These are phyloP conservation scores for Aptenodytes patagonicus DNA, from an alignment of 2,113 vertebrate species.

Conservation along the genomic window DNA sequence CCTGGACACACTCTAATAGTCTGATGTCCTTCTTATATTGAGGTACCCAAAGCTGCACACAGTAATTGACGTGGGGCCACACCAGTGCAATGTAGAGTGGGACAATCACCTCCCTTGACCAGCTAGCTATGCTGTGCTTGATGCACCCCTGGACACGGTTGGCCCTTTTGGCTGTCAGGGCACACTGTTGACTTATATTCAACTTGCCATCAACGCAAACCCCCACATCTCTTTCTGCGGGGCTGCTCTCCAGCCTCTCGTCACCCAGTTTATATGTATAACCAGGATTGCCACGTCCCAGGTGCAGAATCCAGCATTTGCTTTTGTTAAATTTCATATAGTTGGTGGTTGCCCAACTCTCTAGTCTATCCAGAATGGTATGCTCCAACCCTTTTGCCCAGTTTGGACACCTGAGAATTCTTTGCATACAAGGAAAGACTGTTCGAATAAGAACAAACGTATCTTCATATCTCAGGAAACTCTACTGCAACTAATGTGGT, in stretches of 20 bases:
- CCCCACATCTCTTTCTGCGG: neutral
- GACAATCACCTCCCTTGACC: neutral
- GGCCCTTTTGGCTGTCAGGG: neutral
- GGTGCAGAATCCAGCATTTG: neutral
- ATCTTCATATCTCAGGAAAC: neutral
- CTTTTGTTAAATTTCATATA: neutral
- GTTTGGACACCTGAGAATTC: neutral
- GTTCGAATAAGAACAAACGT: accelerated
- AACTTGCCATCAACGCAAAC: neutral
- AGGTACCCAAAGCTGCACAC: neutral
- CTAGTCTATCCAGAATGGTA: neutral
- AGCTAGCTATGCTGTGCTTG: neutral
- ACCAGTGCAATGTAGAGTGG: neutral
- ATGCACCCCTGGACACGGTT: neutral
- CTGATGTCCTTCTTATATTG: neutral
- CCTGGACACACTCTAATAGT: neutral
- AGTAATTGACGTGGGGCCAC: neutral
- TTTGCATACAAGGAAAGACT: neutral
- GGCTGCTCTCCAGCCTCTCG: neutral
- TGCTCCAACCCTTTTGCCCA: neutral
- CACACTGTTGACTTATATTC: too few species aligned
- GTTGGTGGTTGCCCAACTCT: neutral
- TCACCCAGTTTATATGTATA: too few species aligned
- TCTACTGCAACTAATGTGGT: neutral
- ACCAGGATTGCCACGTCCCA: neutral